Percentiles rank a stretch among this genome's conserved stretches.
Conservation (phyloP, 64 coral and sea anemone genomes). For the Montipora efflorescens region DNA sequence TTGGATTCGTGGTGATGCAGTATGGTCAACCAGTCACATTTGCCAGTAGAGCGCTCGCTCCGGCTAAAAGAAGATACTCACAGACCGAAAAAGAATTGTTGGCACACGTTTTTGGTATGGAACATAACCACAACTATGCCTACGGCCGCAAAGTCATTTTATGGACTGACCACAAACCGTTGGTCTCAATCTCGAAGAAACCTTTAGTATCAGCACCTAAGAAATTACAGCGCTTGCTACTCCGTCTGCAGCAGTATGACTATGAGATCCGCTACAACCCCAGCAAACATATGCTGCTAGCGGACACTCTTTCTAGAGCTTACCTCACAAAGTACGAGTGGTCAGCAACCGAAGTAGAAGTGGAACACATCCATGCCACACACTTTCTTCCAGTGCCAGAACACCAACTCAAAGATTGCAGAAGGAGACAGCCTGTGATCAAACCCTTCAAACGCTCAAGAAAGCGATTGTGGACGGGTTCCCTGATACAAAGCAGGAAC, state of each 20-base stretch:
- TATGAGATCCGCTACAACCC: conserved; percentile 1
- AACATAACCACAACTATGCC: background rate
- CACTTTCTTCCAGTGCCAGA: background rate
- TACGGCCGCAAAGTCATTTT: background rate
- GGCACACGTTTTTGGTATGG: conserved; percentile 24
- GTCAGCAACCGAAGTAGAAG: background rate
- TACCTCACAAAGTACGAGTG: background rate
- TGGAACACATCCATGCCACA: background rate
- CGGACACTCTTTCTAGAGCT: conserved; percentile 23
- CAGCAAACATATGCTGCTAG: conserved; percentile 7
- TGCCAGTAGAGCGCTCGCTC: conserved; percentile 10
- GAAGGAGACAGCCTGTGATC: background rate
- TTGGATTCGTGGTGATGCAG: conserved; percentile 35
- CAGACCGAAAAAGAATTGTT: conserved; percentile 40
- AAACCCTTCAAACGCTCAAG: background rate
- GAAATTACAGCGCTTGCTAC: conserved; percentile 21
- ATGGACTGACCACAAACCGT: conserved; percentile 10
- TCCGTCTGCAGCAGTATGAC: conserved; percentile 38
- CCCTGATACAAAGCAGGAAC: background rate
- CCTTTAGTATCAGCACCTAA: conserved; percentile 18
- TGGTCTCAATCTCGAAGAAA: conserved; percentile 18
- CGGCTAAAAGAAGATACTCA: background rate
- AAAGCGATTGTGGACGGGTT: background rate
- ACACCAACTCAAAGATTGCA: background rate
- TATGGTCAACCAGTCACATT: conserved; percentile 21